phyloP scores from a whole-genome alignment of 2,113 vertebrate species.

The Rana temporaria region DNA sequence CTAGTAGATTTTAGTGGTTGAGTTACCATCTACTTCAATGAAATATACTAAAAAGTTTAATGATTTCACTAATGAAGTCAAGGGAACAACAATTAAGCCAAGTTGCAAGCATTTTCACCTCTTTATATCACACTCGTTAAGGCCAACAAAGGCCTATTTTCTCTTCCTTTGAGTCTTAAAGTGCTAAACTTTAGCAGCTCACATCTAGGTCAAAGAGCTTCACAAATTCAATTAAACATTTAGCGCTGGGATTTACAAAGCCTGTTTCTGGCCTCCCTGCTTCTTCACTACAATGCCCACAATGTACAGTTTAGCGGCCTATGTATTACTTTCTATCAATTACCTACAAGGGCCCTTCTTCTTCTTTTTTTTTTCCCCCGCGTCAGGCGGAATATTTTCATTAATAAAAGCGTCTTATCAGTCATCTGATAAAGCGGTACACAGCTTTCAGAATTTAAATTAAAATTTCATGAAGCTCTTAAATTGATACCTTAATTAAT shows the following conservation, averaged over 20 bases:
- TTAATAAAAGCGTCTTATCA: constrained; percentile 63
- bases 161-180: neutral
- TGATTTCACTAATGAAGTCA: too few relatives aligned
- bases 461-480: constrained; percentile 70
- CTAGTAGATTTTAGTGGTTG: too few relatives aligned
- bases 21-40: too few relatives aligned
- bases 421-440: constrained; percentile 69
- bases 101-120: too few relatives aligned
- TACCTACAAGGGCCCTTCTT: neutral
- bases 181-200: neutral
- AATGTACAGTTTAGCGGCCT: constrained; percentile 28
- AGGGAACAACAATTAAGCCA: too few relatives aligned
- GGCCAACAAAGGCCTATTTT: neutral
- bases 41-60: too few relatives aligned
- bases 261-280: neutral
- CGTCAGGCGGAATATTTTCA: constrained; percentile 58
- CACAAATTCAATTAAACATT: neutral
- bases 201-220: constrained; percentile 11
- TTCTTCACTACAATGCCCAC: constrained; percentile 34
- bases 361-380: neutral
- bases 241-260: rapidly evolving
- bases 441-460: constrained; percentile 71
- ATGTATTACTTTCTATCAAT: constrained; percentile 11
- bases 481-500: constrained; percentile 72
- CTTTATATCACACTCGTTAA: too few relatives aligned